Base-by-base conservation (phyloP, 2,888 invertebrate genomes). In the Drosophila percnosoma region DNA sequence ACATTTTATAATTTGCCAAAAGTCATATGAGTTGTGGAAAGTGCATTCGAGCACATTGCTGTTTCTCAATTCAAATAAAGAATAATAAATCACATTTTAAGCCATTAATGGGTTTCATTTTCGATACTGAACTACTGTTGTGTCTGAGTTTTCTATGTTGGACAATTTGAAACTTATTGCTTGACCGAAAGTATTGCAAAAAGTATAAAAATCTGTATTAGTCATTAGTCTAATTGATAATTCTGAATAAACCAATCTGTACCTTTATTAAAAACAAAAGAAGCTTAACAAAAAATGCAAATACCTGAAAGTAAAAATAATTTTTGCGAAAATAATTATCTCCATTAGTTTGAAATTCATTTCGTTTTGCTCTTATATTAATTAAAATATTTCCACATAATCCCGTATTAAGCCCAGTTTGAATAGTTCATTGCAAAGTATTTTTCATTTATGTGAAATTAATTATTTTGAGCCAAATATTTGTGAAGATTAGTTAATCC, bases 401-500 rank as follows among this genome's bases (percentile, higher is more conserved):
- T 31, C 2, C 2, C 6, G 3, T 24, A 15, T 18, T 18, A 51
- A 33, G 15, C 18, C 13, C 6, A 10, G 21, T 27, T 33, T 53
- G 29, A 27, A 18, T 24, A 4, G 7, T 29, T 24, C 2, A 5
- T 24, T 7, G 27, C 21, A 45, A 27, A 13, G 18, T 6, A 3
- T n/a, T 29, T n/a, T 29, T 8, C 4, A 24, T 36, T 53, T 31
- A 31, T 27, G 21, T 18, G n/a, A 13, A 24, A 64, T 38, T 27
- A 64, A 67, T 64, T 48, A 38, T 24, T 15, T 57, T 15, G 40
- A 1, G 38, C 21, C 21, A 57, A 58, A 51, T 38, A 64, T 38
- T 36, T 49, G 36, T 45, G 52, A 10, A 58, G 24, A 58, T 67
- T 45, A 67, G 33, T 68, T 48, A 21, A 33, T 45, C 45, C 45